These are phyloP conservation scores for Lymantria monacha DNA, from an alignment of 2,888 invertebrate genomes.

Conservation along the genomic window DNA sequence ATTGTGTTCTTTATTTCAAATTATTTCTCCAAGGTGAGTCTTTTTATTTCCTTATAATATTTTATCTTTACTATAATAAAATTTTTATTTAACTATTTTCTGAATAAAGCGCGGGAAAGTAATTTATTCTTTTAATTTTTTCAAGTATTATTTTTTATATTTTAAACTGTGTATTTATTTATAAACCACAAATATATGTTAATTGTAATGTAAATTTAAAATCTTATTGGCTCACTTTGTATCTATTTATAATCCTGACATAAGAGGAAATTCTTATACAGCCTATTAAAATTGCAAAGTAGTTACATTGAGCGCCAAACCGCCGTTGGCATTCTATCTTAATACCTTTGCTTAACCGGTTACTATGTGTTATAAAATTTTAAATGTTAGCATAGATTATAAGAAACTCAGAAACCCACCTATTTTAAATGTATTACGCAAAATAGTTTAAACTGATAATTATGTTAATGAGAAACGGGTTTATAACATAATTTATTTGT, in stretches of 20 bases:
- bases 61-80: not conserved
- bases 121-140: not conserved
- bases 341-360: constrained; percentile 15
- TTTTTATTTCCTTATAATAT: not conserved
- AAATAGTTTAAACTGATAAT: not conserved
- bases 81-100: too few species aligned
- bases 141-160: not conserved
- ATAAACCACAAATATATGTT: not conserved
- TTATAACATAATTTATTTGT: not conserved
- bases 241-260: not conserved
- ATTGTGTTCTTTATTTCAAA: constrained; percentile 14
- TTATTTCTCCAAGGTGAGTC: constrained; percentile 14
- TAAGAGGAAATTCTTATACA: constrained; percentile 6
- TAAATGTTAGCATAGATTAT: not conserved
- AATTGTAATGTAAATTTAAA: not conserved
- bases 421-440: not conserved
- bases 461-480: not conserved
- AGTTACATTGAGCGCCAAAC: constrained; percentile 8
- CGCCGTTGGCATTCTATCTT: constrained; percentile 13
- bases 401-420: not conserved
- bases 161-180: not conserved
- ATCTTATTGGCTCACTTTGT: not conserved
- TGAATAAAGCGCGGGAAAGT: too few species aligned
- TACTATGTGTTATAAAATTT: not conserved
- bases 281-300: constrained; percentile 22